A percentile compares a stretch with the other conserved stretches of the same genome.
phyloP scores from a whole-genome alignment of 2,113 vertebrate species.

The Sigmodon hispidus region DNA sequence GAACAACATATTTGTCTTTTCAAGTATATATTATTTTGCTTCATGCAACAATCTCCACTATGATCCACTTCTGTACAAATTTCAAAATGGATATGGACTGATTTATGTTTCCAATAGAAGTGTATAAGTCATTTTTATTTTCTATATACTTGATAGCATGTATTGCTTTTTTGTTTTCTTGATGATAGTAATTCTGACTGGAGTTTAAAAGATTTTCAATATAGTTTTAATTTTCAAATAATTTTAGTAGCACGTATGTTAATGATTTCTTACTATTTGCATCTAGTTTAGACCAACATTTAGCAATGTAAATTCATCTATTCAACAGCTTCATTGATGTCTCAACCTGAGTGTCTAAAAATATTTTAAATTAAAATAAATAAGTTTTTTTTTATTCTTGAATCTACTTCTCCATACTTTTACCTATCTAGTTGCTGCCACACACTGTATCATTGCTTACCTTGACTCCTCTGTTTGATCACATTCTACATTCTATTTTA shows the following conservation, averaged over 20 bases:
- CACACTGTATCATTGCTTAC: not conserved
- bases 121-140: not conserved
- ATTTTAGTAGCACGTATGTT: not conserved
- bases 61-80: not conserved
- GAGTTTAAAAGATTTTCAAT: not conserved
- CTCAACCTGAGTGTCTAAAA: not conserved
- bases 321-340: not conserved
- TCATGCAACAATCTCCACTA: not conserved
- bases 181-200: not conserved
- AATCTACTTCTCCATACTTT: not conserved
- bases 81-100: not conserved
- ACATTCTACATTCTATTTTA: not conserved
- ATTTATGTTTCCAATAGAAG: not conserved
- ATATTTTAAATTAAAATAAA: not conserved
- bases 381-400: not conserved
- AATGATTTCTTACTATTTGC: not conserved
- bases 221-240: not conserved
- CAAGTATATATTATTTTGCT: not conserved
- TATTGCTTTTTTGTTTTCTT: not conserved
- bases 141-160: not conserved
- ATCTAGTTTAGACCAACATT: not conserved
- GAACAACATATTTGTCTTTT: not conserved
- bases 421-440: not conserved
- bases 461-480: not conserved
- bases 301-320: not conserved